Evolutionary conservation across 2,888 invertebrate species (phyloP).

Genomic region (Tenthredo distinguenda): DNA sequence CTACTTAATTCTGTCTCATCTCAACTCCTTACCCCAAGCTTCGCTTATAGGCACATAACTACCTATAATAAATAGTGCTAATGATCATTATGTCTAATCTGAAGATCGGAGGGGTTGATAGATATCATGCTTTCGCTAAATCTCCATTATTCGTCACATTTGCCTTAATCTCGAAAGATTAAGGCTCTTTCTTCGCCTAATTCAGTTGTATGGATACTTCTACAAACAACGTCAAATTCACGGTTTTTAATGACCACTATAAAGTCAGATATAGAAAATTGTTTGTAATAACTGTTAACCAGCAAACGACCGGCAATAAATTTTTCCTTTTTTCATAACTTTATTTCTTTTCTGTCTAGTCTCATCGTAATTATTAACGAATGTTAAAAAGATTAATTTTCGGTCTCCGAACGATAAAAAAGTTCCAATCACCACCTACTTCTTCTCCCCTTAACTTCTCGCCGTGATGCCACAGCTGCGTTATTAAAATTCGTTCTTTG

Average conservation of each 20-base stretch:
- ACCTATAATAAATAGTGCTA: neutral
- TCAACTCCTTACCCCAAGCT: neutral
- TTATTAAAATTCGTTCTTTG: constrained; percentile 7
- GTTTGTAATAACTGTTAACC: neutral
- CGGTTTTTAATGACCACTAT: neutral
- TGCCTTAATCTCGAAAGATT: neutral
- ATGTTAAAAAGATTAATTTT: constrained; percentile 17
- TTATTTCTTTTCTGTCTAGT: constrained; percentile 15
- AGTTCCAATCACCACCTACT: constrained; percentile 11
- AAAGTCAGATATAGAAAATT: neutral
- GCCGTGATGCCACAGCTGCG: neutral
- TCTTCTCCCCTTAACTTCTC: neutral
- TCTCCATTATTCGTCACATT: neutral
- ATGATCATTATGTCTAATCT: neutral
- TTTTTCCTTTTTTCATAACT: neutral
- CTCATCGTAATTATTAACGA: neutral
- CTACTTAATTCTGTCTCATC: constrained; percentile 18
- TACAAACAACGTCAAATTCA: neutral
- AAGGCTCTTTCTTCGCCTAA: neutral
- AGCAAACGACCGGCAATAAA: neutral
- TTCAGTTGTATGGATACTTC: neutral
- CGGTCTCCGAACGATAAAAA: neutral
- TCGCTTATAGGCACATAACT: neutral
- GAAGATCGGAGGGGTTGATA: neutral
- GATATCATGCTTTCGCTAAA: neutral